A percentile compares a stretch with the other conserved stretches of the same genome.
Conservation (phyloP, 2,888 invertebrate species). For the Drosophila koepferae region DNA sequence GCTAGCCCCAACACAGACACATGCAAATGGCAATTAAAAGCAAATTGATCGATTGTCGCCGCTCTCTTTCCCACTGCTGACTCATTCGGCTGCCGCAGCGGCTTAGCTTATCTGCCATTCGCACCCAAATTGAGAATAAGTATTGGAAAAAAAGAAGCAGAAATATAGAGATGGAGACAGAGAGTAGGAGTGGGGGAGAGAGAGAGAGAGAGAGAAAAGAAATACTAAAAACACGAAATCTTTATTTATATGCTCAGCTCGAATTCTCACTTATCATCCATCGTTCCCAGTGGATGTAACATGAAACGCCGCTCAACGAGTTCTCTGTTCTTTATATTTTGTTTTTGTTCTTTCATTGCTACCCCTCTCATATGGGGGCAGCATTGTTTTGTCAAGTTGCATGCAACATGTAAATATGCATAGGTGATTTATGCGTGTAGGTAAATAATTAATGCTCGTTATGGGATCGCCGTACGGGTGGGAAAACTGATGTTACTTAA, state of each 20-base stretch:
- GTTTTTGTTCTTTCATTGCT: conserved; percentile 12
- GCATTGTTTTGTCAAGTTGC: conserved; percentile 38
- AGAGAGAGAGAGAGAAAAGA: neutral
- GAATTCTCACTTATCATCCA: conserved; percentile 64
- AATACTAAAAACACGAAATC: conserved; percentile 38
- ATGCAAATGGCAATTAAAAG: conserved; percentile 74
- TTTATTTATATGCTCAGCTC: conserved; percentile 55
- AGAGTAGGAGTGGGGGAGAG: neutral
- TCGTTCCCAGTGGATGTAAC: conserved; percentile 38
- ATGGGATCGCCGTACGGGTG: conserved; percentile 1
- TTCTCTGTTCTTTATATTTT: conserved; percentile 19
- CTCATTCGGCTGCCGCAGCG: conserved; percentile 42
- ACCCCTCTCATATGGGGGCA: conserved; percentile 16
- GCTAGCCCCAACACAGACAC: conserved; percentile 39
- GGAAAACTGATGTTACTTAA: neutral
- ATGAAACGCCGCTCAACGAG: conserved; percentile 45
- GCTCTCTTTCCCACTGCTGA: conserved; percentile 56
- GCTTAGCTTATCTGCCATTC: conserved; percentile 50
- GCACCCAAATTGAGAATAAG: conserved; percentile 37
- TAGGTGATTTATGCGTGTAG: conserved; percentile 20
- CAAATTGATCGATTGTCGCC: conserved; percentile 68
- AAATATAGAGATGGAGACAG: conserved; percentile 5
- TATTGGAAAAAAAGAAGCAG: conserved; percentile 24
- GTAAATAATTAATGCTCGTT: conserved; percentile 19
- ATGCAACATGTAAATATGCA: conserved; percentile 32